phyloP scores from a whole-genome alignment of 2,797 vertebrate genomes.

The Malurus splendens region DNA sequence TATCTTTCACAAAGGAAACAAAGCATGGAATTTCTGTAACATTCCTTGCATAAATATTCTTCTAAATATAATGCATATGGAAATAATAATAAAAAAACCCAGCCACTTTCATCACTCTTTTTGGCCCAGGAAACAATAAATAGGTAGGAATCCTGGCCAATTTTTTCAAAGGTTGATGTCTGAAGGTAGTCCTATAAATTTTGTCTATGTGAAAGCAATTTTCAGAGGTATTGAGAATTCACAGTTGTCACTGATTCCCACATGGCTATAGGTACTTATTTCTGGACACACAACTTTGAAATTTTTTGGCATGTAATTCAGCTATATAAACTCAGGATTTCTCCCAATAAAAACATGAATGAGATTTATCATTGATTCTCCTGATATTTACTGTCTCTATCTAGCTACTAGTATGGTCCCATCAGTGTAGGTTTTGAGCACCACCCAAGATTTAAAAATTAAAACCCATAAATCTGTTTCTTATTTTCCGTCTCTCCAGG shows the following conservation, averaged over 20 bases:
- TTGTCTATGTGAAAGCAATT: conserved; percentile 26
- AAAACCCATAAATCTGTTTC: conserved; percentile 40
- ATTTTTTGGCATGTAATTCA: conserved; percentile 14
- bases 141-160: conserved; percentile 8
- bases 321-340: conserved; percentile 14
- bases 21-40: conserved; percentile 30
- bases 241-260: conserved; percentile 20
- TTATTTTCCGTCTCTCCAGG: conserved; percentile 10
- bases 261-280: conserved; percentile 27
- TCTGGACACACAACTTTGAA: not conserved
- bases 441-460: conserved; percentile 45
- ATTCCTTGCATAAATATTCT: conserved; percentile 51
- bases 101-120: conserved; percentile 29
- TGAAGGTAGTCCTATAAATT: conserved; percentile 47
- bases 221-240: conserved; percentile 30
- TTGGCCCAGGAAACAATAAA: conserved; percentile 48
- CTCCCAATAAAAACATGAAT: conserved; percentile 33
- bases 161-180: conserved; percentile 17
- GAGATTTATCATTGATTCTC: conserved; percentile 33
- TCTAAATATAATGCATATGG: conserved; percentile 42
- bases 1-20: conserved; percentile 38
- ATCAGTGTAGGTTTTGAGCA: conserved; percentile 1
- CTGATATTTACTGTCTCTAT: conserved; percentile 38
- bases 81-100: conserved; percentile 49
- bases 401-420: conserved; percentile 33